Base-by-base conservation (phyloP, 1,140 invertebrate species). In the Medauroidea extradentata region DNA sequence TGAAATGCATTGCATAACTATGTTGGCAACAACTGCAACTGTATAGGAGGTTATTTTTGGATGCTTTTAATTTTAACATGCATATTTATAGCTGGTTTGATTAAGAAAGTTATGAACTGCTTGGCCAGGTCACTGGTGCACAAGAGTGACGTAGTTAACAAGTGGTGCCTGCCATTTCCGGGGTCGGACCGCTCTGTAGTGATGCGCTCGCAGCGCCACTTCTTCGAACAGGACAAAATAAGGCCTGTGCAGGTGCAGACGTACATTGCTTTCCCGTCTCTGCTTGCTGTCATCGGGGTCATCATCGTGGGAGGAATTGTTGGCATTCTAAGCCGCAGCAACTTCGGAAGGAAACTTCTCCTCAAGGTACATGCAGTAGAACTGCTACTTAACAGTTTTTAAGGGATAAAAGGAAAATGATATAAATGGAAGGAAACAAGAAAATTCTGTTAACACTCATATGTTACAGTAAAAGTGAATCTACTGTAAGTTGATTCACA, bases 101-200 rank as follows among this genome's bases (percentile, higher is more conserved):
- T n/a, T n/a, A n/a, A n/a, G n/a, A n/a, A n/a, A n/a, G n/a, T n/a
- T n/a, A n/a, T n/a, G n/a, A n/a, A n/a, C n/a, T n/a, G n/a, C n/a
- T 7, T 34, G 29, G 29, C 29, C 64, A 89, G 86, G 60, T 66
- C 75, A 1, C 48, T 75, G 1, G 60, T 93, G 11, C 91, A 89
- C 68, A 81, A 80, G 50, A 83, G 78, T 53, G 62, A 80, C 2
- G 71, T 85, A 21, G 75, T 82, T 3, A 69, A 83, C 46, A 80
- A 81, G n/a, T 94, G 85, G 83, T 88, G 85, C 65, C 39, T 89
- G 1, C 83, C 87, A 13, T 96, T 96, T 73, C 81, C 82, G 1
- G 89, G 90, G 8, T 79, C 88, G 21, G 94, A 98, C 78, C 80
- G 82, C 56, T 86, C 89, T 7, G 85, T 97, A 8, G 84, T 89